Base-by-base conservation (phyloP, 92 coral and sea anemone genomes). In the Isaurus tuberculatus region DNA sequence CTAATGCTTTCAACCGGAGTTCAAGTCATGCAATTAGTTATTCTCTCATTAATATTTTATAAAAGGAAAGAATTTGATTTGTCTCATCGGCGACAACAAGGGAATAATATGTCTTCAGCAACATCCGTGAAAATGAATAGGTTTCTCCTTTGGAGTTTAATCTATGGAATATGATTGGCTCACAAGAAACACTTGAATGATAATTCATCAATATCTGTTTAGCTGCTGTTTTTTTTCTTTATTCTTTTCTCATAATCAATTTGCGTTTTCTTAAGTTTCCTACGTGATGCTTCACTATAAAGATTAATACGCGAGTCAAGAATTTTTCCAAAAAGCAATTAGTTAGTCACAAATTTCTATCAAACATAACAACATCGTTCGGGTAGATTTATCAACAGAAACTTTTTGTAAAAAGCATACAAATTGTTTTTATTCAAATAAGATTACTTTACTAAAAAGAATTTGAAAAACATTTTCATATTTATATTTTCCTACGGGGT, bases 31-130 rank as follows among this genome's bases (percentile, higher is more conserved):
- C 85, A 65, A 73, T 49, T 71, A 80, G 78, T 79, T 65, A 80
- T 80, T 84, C 63, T 75, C 63, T 64, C 70, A 89, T 89, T 73
- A 89, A 89, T 89, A 86, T 80, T 89, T 89, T 57, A 89, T 86
- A 17, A 72, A 79, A 79, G 58, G 90, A 53, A 80, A 81, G 86
- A 86, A 89, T 89, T 74, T 78, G 83, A 80, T 86, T 89, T 88
- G 84, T 55, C 82, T 77, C 51, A 77, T 75, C 69, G 82, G 82
- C 68, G 82, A 77, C 82, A 77, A 58, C 82, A 77, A 77, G 49
- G 23, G 8, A 8, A 61, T 77, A 77, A 77, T 77, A 28, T 31
- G 70, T 77, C 68, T 77, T 25, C 70, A 5, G 23, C 51, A 15
- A 77, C 82, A 77, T 77, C 68, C 69, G 82, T 64, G 53, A 58